Evolutionary conservation across 1,140 invertebrate genomes (phyloP).

Genomic region (Pogonognathellus flavescens): DNA sequence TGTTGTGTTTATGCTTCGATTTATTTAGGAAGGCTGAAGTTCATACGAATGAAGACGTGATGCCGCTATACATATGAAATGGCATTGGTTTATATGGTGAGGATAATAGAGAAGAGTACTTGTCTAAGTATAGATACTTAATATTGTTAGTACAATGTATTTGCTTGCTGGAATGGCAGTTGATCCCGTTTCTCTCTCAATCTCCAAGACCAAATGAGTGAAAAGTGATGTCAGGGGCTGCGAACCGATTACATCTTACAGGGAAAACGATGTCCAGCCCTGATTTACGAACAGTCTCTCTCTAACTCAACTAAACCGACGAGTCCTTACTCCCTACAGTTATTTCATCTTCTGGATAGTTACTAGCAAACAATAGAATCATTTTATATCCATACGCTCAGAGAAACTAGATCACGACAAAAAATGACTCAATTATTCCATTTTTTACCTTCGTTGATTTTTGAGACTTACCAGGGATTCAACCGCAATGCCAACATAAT

Average conservation of each 20-base stretch:
- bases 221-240: slow-evolving; percentile 50
- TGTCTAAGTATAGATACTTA: too few relatives aligned
- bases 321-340: neutral
- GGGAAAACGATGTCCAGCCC: slow-evolving; percentile 43
- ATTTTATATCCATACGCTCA: neutral
- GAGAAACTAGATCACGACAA: neutral
- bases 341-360: neutral
- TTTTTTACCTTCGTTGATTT: neutral
- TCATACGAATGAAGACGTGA: too few relatives aligned
- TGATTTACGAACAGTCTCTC: slow-evolving; percentile 32
- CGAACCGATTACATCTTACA: slow-evolving; percentile 39
- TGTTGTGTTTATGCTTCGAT: too few relatives aligned
- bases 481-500: too few relatives aligned
- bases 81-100: too few relatives aligned
- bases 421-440: slow-evolving; percentile 5
- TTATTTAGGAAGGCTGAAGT: too few relatives aligned
- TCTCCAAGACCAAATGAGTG: slow-evolving; percentile 45
- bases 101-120: too few relatives aligned
- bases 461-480: too few relatives aligned
- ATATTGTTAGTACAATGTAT: too few relatives aligned
- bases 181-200: slow-evolving; percentile 44
- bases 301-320: neutral
- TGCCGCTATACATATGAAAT: too few relatives aligned
- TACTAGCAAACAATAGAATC: neutral
- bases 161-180: slow-evolving; percentile 16